Evolutionary conservation across 37 sponge, comb jelly and placozoan genomes (phyloP), one percentile per base, ranked within the genome.

Genomic region (Halichondria panicea): DNA sequence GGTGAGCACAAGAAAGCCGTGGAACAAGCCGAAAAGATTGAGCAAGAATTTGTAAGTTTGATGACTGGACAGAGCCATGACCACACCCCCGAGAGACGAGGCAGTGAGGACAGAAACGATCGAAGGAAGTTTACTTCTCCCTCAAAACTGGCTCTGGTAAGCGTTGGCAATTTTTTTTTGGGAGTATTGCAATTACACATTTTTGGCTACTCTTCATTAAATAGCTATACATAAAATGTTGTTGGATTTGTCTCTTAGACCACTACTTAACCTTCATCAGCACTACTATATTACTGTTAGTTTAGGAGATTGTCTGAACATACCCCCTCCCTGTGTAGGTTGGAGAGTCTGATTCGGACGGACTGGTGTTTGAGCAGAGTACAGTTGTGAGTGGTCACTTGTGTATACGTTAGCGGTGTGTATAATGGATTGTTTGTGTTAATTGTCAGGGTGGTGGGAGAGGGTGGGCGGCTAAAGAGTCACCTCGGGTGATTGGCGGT

Each of bases 401-500:
- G 52, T 48, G 52, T 18, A 15, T 48, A 18, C 52, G 11, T 48
- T 48, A 48, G 15, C 15, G 11, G 13, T 48, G n/a, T n/a, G n/a
- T n/a, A n/a, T n/a, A n/a, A n/a, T n/a, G n/a, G n/a, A n/a, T n/a
- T 30, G 35, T 35, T 64, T 6, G 35, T 34, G 35, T 44, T 68
- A 4, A 12, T 19, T 18, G 3, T 1, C 72, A 78, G 81, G 28
- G 50, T 48, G 81, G 76, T 50, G 55, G 68, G 5, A 37, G 55
- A 5, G 56, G 57, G 6, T 84, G 85, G 86, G 48, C 81, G 0
- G 72, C 79, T 8, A 84, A 80, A 63, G 87, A 79, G 50, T 59
- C 81, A 42, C 85, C 93, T 7, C 43, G 72, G 33, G 81, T 92
- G 41, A 74, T 80, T 34, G 93, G 88, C 24, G 93, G 89, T 15